Percentiles rank a stretch among this genome's conserved stretches.
Evolutionary conservation across 1,140 invertebrate species (phyloP).

Genomic region (Lithobius niger): DNA sequence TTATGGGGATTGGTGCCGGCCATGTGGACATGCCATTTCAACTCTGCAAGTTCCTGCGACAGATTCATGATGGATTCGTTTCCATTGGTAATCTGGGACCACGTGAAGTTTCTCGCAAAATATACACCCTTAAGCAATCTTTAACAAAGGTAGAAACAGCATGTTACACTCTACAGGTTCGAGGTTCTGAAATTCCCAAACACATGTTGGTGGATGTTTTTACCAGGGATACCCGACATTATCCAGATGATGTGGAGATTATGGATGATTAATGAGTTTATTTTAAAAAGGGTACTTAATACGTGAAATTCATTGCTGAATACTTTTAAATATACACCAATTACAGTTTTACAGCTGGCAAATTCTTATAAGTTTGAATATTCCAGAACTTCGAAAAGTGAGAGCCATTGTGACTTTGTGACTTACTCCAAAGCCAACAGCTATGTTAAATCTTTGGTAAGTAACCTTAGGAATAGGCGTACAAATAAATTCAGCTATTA

Average conservation of each 20-base stretch:
- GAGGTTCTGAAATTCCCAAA: slow-evolving; percentile 56
- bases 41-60: slow-evolving; percentile 53
- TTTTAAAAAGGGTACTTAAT: neutral
- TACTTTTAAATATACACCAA: no score
- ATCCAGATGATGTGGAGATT: neutral
- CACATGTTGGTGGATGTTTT: slow-evolving; percentile 49
- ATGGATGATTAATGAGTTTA: neutral
- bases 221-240: slow-evolving; percentile 25
- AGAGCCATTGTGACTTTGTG: no score
- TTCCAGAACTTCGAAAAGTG: no score
- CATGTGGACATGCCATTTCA: slow-evolving; percentile 58
- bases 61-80: slow-evolving; percentile 55
- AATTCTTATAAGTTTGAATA: no score
- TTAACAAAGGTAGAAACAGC: slow-evolving; percentile 69
- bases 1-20: slow-evolving; percentile 62
- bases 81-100: slow-evolving; percentile 37
- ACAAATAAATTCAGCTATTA: no score
- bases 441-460: no score
- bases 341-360: no score
- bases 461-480: no score
- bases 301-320: neutral
- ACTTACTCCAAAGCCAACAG: no score
- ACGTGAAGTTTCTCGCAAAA: slow-evolving; percentile 54
- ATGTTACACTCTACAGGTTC: slow-evolving; percentile 65
- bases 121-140: slow-evolving; percentile 51